Evolutionary conservation across 2,888 invertebrate genomes (phyloP), one percentile per base, ranked within the genome.

Genomic region (Mayetiola destructor): DNA sequence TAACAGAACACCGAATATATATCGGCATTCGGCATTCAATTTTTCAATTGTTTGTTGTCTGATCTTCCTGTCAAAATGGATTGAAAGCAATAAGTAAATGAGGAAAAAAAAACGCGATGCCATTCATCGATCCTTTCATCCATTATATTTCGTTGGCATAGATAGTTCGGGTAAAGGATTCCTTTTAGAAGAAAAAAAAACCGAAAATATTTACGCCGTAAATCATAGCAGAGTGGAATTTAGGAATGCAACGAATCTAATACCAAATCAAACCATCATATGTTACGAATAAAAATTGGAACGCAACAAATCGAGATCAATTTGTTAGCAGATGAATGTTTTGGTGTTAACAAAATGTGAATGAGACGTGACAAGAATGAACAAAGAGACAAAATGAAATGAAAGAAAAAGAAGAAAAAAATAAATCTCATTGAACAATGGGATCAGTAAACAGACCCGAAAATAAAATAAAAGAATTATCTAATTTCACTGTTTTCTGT

Each of bases 281-380:
- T n/a, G n/a, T n/a, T 27, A 27, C 48, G 27, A 48, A 48, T 8
- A 27, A 27, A 48, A 48, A 48, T 48, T 48, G 48, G 23, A 48
- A n/a, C 48, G 48, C 27, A 48, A 48, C 48, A 48, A 48, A 48
- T 48, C 48, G 48, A 48, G n/a, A n/a, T n/a, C n/a, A n/a, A n/a
- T n/a, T n/a, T n/a, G n/a, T n/a, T n/a, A n/a, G n/a, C n/a, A n/a
- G n/a, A n/a, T n/a, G n/a, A n/a, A n/a, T n/a, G n/a, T n/a, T n/a
- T n/a, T 48, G 48, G 29, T 48, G 48, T 48, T 48, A 48, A 48
- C 23, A 23, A 48, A 48, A 48, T 48, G 48, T 27, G 48, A 23
- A 48, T 48, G n/a, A n/a, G n/a, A n/a, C n/a, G n/a, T 48, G n/a
- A 48, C 6, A 37, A 16, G 37, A 37, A 4, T 14, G 8, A 21